Evolutionary conservation across 2,797 vertebrate genomes (phyloP).

Genomic region (Eurystomus glaucurus): DNA sequence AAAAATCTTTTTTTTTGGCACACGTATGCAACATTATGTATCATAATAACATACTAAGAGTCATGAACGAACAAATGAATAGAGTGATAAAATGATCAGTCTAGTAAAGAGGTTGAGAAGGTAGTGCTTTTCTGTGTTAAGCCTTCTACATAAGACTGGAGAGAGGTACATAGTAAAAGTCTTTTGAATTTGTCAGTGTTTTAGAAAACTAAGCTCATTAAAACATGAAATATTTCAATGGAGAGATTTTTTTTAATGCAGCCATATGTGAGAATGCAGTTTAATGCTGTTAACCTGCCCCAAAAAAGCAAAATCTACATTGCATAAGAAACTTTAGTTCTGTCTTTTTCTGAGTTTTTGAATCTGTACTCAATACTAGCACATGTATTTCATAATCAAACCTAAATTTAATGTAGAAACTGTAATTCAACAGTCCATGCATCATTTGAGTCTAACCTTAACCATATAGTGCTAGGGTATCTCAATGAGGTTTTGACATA

Average conservation of each 20-base stretch:
- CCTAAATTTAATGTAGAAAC: not conserved
- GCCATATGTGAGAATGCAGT: not conserved
- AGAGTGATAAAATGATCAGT: not conserved
- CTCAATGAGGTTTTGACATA: not conserved
- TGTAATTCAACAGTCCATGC: not conserved
- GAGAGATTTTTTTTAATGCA: not conserved
- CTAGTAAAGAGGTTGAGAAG: not conserved
- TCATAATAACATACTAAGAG: not conserved
- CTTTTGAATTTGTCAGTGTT: not conserved
- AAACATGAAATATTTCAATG: not conserved
- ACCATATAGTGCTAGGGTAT: not conserved
- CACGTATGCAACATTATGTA: not conserved
- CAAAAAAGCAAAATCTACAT: not conserved
- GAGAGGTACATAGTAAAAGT: not conserved
- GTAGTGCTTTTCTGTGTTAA: not conserved
- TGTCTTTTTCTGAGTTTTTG: not conserved
- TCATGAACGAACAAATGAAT: not conserved
- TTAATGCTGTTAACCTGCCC: not conserved
- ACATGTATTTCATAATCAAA: not conserved
- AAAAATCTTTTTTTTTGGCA: not conserved
- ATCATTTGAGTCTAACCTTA: not conserved
- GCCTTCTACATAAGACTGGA: accelerated
- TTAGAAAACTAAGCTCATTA: not conserved
- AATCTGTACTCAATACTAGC: not conserved
- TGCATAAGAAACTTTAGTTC: not conserved